Conservation (phyloP, 2,797 vertebrate genomes). For the Pangasius sanitwongsei region DNA sequence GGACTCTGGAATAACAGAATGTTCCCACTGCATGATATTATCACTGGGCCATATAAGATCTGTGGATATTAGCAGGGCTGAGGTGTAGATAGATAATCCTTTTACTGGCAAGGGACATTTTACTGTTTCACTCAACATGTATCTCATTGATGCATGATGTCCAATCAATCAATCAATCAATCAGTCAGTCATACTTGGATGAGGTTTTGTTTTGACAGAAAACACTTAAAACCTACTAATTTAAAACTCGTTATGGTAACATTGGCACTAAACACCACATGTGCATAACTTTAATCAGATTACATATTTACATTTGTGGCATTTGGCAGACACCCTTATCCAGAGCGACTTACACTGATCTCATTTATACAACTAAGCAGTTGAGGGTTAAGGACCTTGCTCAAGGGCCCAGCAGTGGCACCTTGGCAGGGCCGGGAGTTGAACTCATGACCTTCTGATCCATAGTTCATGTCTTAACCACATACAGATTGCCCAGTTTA, state of each 20-base stretch:
- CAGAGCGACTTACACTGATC: too few species aligned
- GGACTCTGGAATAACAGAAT: constrained; percentile 2
- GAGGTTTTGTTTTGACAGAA: background rate
- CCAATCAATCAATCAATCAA: constrained; percentile 9
- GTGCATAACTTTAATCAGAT: background rate
- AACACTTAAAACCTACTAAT: background rate
- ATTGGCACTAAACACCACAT: background rate
- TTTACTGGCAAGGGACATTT: background rate
- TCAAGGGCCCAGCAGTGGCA: too few species aligned
- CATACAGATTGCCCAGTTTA: background rate
- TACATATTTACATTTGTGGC: background rate
- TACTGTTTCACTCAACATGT: background rate
- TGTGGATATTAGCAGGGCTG: constrained; percentile 24
- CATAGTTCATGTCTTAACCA: too few species aligned
- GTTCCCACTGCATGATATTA: constrained; percentile 50
- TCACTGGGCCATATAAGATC: constrained; percentile 36
- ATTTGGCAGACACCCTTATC: too few species aligned
- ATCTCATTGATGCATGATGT: background rate
- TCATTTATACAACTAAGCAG: too few species aligned
- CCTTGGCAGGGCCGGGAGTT: too few species aligned
- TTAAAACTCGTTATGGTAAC: background rate
- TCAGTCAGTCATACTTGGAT: background rate
- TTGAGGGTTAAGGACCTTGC: too few species aligned
- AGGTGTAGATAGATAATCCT: constrained; percentile 11
- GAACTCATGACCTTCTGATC: too few species aligned